Conservation (phyloP, 2,888 invertebrate species). For the Plagiodera versicolora region DNA sequence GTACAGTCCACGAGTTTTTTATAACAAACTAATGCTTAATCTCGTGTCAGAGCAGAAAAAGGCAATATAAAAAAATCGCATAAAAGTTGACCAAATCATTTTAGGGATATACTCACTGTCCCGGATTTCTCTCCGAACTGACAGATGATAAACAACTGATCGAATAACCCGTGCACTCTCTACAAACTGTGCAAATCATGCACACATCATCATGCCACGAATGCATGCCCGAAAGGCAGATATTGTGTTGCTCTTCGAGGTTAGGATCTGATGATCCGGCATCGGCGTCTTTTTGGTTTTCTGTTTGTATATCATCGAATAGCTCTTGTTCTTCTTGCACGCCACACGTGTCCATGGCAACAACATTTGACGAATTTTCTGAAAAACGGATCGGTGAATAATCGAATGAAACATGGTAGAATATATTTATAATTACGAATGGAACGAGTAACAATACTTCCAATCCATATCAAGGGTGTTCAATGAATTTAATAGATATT, state of each 20-base stretch:
- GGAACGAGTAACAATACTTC: no score
- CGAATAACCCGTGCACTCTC: slow-evolving; percentile 93
- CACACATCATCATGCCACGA: slow-evolving; percentile 81
- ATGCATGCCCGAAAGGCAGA: slow-evolving; percentile 72
- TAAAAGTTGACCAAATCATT: no score
- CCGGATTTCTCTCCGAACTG: slow-evolving; percentile 78
- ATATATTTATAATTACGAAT: no score
- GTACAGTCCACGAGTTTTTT: no score
- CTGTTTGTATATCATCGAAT: slow-evolving; percentile 59
- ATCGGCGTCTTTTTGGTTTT: slow-evolving; percentile 59
- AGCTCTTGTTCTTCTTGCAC: slow-evolving; percentile 56
- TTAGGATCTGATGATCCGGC: slow-evolving; percentile 52
- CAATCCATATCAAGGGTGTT: no score
- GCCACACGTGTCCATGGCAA: slow-evolving; percentile 63
- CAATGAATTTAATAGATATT: no score
- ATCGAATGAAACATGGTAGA: no score
- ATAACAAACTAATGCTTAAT: no score
- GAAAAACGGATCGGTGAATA: slow-evolving; percentile 17
- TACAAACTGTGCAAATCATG: slow-evolving; percentile 87
- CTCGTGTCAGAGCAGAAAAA: no score
- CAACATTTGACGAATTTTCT: slow-evolving; percentile 41
- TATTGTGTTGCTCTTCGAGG: slow-evolving; percentile 44
- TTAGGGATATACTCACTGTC: slow-evolving; percentile 74
- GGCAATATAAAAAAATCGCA: no score
- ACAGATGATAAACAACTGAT: slow-evolving; percentile 74